phyloP scores from a whole-genome alignment of 2,113 vertebrate species.

The Rhinopomastus cyanomelas region DNA sequence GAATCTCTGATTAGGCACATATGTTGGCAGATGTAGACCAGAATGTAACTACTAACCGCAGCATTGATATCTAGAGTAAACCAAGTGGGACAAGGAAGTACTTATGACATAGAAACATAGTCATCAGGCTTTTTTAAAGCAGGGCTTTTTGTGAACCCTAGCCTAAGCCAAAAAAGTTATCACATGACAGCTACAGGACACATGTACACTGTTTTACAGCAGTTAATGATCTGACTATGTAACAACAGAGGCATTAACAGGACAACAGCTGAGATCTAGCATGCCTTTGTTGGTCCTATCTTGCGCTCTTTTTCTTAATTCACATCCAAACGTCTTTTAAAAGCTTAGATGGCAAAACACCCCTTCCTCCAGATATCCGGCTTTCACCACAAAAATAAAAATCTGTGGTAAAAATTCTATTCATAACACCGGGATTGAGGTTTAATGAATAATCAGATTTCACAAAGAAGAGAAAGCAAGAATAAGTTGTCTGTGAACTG shows the following conservation, averaged over 20 bases:
- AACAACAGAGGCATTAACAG: too few species aligned
- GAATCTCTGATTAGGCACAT: constrained; percentile 36
- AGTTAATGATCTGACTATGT: constrained; percentile 37
- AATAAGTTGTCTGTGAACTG: not conserved
- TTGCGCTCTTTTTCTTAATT: not conserved
- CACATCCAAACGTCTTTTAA: constrained; percentile 23
- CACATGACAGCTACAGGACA: constrained; percentile 32
- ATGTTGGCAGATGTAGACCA: constrained; percentile 39
- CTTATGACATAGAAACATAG: constrained; percentile 30
- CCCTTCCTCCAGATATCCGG: not conserved
- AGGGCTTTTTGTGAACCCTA: constrained; percentile 20
- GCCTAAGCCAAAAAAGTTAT: constrained; percentile 37
- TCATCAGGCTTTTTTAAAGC: constrained; percentile 44
- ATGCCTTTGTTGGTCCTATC: constrained; percentile 15
- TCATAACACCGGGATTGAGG: not conserved
- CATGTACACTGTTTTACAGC: constrained; percentile 22
- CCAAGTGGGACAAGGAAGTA: constrained; percentile 39
- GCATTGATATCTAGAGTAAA: constrained; percentile 41
- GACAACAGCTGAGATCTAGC: constrained; percentile 31
- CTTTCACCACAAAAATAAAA: not conserved
- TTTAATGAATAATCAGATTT: not conserved
- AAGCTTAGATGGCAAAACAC: not conserved
- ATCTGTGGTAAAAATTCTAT: not conserved
- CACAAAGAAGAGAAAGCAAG: not conserved
- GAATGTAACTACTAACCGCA: constrained; percentile 44